Evolutionary conservation across 2,113 vertebrate genomes (phyloP).

Genomic region (Procavia capensis): DNA sequence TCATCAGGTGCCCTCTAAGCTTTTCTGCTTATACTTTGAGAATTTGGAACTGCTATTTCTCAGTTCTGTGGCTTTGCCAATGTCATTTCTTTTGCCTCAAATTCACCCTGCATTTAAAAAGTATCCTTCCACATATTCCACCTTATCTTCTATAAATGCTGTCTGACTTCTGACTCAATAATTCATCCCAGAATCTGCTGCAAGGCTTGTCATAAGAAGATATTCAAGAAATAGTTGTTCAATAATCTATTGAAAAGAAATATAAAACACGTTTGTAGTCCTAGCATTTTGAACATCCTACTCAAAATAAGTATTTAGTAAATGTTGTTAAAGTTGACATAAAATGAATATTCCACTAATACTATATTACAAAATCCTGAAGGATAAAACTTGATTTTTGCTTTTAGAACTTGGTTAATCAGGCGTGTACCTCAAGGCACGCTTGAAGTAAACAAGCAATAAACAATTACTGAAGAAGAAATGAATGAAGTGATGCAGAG

Average conservation of each 20-base stretch:
- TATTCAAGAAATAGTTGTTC: background rate
- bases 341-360: background rate
- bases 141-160: background rate
- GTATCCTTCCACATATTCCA: background rate
- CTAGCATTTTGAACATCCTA: background rate
- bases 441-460: background rate
- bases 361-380: background rate
- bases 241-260: background rate
- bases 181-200: background rate
- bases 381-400: background rate
- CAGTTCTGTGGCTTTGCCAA: background rate
- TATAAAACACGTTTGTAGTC: background rate
- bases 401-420: background rate
- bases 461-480: background rate
- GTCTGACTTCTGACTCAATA: background rate
- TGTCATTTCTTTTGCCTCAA: background rate
- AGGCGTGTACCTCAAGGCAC: background rate
- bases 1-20: background rate
- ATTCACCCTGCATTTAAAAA: background rate
- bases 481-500: background rate
- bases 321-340: background rate
- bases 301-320: background rate
- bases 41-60: accelerated
- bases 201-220: background rate
- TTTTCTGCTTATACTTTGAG: background rate